phyloP scores from a whole-genome alignment of 1,140 invertebrate genomes.

The Eumeta japonica region DNA sequence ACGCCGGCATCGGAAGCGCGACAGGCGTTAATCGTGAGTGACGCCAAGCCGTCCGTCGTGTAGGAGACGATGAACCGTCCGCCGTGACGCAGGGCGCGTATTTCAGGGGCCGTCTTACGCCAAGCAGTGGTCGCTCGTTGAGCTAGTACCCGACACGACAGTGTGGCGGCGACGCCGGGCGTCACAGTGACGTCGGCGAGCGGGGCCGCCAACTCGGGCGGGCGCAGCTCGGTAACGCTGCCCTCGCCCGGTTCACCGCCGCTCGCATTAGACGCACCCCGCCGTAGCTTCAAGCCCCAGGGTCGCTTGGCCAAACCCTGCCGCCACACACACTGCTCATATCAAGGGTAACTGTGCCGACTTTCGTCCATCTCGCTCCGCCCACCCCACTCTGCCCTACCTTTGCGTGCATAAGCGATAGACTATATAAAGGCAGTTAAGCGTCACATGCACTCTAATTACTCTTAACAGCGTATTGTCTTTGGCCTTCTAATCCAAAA shows the following conservation, averaged over 20 bases:
- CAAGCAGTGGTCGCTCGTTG: conserved; percentile 53
- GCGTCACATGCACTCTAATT: conserved; percentile 43
- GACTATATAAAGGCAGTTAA: conserved; percentile 14
- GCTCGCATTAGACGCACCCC: conserved; percentile 27
- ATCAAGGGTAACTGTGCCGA: too few relatives aligned
- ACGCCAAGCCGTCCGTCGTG: conserved; percentile 51
- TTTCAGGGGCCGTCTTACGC: conserved; percentile 60
- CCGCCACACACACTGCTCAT: conserved; percentile 19
- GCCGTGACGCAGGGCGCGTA: conserved; percentile 51
- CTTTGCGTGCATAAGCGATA: conserved; percentile 3
- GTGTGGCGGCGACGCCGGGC: conserved; percentile 29
- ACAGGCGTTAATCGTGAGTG: conserved; percentile 55
- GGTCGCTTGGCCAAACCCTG: conserved; percentile 52
- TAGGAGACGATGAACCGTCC: conserved; percentile 52
- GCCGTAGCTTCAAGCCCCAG: conserved; percentile 58
- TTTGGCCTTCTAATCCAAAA: too few relatives aligned
- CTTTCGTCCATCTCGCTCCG: too few relatives aligned
- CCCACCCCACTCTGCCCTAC: conserved; percentile 4
- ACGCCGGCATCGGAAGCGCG: conserved; percentile 62
- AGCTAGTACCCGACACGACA: conserved; percentile 38
- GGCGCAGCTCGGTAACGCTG: conserved; percentile 39
- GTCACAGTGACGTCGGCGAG: conserved; percentile 39
- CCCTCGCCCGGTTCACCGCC: conserved; percentile 30
- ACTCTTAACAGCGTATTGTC: conserved; percentile 22
- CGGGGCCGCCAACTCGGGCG: conserved; percentile 44